These are phyloP conservation scores for Venturia canescens DNA, from an alignment of 1,140 invertebrate genomes.

Conservation along the genomic window DNA sequence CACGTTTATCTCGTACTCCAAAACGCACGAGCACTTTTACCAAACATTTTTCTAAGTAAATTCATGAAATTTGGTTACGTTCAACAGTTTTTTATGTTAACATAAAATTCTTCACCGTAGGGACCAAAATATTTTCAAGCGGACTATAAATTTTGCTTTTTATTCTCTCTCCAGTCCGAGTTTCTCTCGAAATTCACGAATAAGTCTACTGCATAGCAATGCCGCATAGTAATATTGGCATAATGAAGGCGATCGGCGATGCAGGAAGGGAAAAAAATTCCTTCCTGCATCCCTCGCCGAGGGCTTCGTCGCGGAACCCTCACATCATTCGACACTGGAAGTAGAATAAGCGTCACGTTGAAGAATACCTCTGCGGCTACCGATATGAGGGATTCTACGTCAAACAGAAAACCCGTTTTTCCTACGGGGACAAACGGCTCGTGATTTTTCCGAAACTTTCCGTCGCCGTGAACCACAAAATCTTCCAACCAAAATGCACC, in stretches of 20 bases:
- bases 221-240: background rate
- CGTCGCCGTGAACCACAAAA: no score
- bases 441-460: no score
- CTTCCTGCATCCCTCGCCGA: no score
- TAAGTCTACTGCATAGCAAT: background rate
- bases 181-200: background rate
- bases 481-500: no score
- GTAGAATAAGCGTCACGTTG: background rate
- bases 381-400: no score
- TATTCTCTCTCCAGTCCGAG: background rate
- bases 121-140: background rate
- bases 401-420: no score
- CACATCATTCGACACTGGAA: background rate
- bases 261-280: background rate
- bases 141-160: background rate
- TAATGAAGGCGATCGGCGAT: constrained; percentile 16
- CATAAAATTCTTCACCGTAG: background rate
- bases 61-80: no score
- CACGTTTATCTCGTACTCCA: no score
- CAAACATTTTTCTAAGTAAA: background rate
- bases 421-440: no score
- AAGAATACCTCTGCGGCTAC: constrained; percentile 14
- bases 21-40: background rate
- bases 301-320: background rate
- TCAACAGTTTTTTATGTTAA: no score